phyloP scores from a whole-genome alignment of 2,113 vertebrate genomes.

The Ctenodactylus gundi region DNA sequence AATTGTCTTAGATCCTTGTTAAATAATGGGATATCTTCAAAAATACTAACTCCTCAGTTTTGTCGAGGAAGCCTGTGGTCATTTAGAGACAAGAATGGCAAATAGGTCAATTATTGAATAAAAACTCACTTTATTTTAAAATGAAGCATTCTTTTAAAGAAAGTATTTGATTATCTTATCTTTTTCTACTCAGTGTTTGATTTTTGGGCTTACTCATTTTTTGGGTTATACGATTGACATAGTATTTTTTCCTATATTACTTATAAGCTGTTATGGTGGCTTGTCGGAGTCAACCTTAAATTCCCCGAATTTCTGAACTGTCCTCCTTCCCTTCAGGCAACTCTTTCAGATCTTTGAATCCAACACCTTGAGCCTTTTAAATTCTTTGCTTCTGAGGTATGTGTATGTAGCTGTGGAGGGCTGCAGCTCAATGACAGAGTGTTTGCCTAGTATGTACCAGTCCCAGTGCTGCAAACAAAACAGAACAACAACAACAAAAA shows the following conservation, averaged over 20 bases:
- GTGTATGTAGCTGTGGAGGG: too few relatives aligned
- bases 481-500: too few relatives aligned
- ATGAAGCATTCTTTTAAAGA: conserved; percentile 32
- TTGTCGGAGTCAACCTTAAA: background rate
- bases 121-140: conserved; percentile 6
- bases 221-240: background rate
- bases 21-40: background rate
- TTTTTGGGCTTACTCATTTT: background rate
- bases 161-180: background rate
- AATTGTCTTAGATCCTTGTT: background rate
- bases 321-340: background rate
- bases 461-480: too few relatives aligned
- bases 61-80: background rate
- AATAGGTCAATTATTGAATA: conserved; percentile 11
- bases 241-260: background rate
- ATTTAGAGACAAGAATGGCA: background rate
- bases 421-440: background rate
- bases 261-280: background rate
- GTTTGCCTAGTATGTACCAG: background rate
- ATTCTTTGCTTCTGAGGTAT: conserved; percentile 12
- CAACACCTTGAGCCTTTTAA: conserved; percentile 19
- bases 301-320: background rate
- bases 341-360: background rate
- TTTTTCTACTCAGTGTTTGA: background rate
- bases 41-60: background rate